Base-by-base conservation (phyloP, 2,888 invertebrate genomes). In the Electrophaes corylata region DNA sequence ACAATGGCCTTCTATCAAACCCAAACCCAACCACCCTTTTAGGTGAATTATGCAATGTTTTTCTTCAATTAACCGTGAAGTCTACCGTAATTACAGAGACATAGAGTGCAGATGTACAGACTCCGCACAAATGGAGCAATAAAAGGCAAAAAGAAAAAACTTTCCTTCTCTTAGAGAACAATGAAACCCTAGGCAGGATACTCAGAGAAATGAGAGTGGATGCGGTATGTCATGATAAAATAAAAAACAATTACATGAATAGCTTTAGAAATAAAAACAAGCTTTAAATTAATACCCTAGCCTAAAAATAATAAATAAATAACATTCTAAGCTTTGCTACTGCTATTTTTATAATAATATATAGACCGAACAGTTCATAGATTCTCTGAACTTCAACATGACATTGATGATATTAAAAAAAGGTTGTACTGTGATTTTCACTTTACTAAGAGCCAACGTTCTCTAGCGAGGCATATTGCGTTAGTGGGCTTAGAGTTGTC, bases 31-130 rank as follows among this genome's bases (percentile, higher is more conserved):
- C 46, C 45, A 29, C 50, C 41, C 43, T 31, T 35, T 33, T 48
- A 29, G 26, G 74, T 86, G 84, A 84, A 86, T 87, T 84, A 88
- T 86, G 78, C 83, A 86, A 81, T 88, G 86, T 87, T 88, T 88
- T 87, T 86, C 88, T 89, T 88, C 85, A 89, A 88, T 87, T 86
- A 89, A 65, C 64, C 58, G 59, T 60, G 64, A 64, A 61, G 60
- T 78, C 77, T 80, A 78, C 81, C 82, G 81, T 89, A 88, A 88
- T 89, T 87, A 87, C 74, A 75, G 72, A 64, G 69, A 74, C 76
- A 72, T 75, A 75, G 79, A 78, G 75, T 76, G 67, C 70, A 69
- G 70, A 67, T 72, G 79, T 73, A 71, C 70, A 75, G 76, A 79
- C 78, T 78, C 77, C 72, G 77, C 73, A 79, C 78, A 82, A 82